A percentile compares a stretch with the other conserved stretches of the same genome.
Conservation (phyloP, 1,140 invertebrate species). For the Schlechtendalia chinensis region DNA sequence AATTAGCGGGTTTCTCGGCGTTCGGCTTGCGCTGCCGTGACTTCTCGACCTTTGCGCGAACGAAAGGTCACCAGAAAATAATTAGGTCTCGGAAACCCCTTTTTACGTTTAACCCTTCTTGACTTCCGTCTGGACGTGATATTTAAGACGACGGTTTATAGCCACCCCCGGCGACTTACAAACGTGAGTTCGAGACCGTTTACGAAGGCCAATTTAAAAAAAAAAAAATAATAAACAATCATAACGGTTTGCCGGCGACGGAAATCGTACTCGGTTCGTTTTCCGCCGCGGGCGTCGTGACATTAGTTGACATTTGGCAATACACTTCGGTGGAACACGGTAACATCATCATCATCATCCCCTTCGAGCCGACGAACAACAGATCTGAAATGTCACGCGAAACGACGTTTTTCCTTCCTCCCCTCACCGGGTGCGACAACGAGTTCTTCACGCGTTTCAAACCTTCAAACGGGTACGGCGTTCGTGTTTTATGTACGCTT, state of each 20-base stretch:
- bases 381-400: slow-evolving; percentile 41
- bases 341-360: too few species aligned
- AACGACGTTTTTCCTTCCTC: too few species aligned
- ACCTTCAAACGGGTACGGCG: too few species aligned
- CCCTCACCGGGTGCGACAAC: too few species aligned
- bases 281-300: not conserved
- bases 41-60: slow-evolving; percentile 3
- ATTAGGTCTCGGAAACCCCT: not conserved
- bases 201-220: not conserved
- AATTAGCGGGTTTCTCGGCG: not conserved
- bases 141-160: slow-evolving; percentile 6
- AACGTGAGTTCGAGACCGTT: not conserved
- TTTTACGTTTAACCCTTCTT: slow-evolving; percentile 17
- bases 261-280: slow-evolving; percentile 4
- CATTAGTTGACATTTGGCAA: slow-evolving; percentile 46
- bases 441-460: too few species aligned
- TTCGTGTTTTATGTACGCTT: too few species aligned
- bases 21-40: not conserved
- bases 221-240: not conserved
- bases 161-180: not conserved
- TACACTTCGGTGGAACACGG: slow-evolving; percentile 19
- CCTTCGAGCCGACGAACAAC: not conserved
- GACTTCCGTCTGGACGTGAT: slow-evolving; percentile 2
- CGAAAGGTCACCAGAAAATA: slow-evolving; percentile 11
- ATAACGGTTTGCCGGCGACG: not conserved